Base-by-base conservation (phyloP, 35 echinoderm and acorn worm genomes). In the Eucidaris tribuloides region DNA sequence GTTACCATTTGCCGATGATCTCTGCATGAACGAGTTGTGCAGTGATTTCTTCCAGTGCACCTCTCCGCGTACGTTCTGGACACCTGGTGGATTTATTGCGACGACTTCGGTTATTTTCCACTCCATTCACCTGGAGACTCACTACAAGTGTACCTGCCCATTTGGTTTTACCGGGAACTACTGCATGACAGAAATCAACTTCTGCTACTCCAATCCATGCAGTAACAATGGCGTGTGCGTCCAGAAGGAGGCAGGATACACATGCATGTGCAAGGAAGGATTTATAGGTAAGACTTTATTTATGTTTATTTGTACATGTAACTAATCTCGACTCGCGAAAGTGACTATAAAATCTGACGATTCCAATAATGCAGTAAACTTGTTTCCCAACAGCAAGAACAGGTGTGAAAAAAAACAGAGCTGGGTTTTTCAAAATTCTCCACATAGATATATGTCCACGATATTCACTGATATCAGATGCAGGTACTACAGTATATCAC, bases 121-220 rank as follows among this genome's bases (percentile, higher is more conserved):
- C 40, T 81, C 93, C 52, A 89, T 96, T 15, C 88, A 96, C 55
- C 93, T 88, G 4, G 93, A 86, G 64, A 81, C 52, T 29, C 78
- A 82, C 35, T 88, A 96, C 79, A 90, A 82, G 33, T 96, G 93
- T 46, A 88, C 86, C 54, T 96, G 93, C 78, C 93, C 93, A 14
- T 58, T 86, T 28, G 93, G 93, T 37, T 96, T 96, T 57, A 59
- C 93, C 43, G 93, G 93, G 17, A 96, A 96, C 58, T 96, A 86
- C 39, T 96, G 93, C 45, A 86, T 61, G 22, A 96, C 93, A 17
- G 87, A 96, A 46, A 87, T 96, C 78, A 96, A 96, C 83, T 90
- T 86, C 30, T 96, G 93, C 83, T 96, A 96, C 71, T 87, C 93
- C 30, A 82, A 96, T 37, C 93, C 93, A 19, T 96, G 93, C 44